Percentiles rank a stretch among this genome's conserved stretches.
Evolutionary conservation across 2,888 invertebrate species (phyloP).

Genomic region (Rhagonycha lutea): DNA sequence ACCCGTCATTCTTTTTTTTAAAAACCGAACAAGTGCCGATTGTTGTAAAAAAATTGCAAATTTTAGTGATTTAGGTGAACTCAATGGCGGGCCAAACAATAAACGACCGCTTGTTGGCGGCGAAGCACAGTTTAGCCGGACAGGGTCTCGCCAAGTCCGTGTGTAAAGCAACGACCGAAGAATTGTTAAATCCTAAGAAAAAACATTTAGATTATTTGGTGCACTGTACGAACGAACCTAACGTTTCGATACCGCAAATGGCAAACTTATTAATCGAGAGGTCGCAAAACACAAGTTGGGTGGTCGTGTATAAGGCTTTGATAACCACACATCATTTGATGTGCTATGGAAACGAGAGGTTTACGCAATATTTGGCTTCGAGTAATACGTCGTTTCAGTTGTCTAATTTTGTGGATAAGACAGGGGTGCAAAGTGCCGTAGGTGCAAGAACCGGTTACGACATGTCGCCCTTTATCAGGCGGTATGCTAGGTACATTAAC

Average conservation of each 20-base stretch:
- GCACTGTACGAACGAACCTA: conserved; percentile 99
- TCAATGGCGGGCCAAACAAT: conserved; percentile 96
- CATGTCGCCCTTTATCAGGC: conserved; percentile 98
- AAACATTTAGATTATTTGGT: conserved; percentile 99
- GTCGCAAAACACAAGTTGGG: conserved; percentile 98
- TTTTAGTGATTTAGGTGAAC: not conserved
- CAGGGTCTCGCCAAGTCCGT: conserved; percentile 99
- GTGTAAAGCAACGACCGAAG: conserved; percentile 99
- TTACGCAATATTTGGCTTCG: conserved; percentile 99
- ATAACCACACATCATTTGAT: conserved; percentile 99
- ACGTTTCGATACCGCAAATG: conserved; percentile 99
- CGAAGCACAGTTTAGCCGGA: conserved; percentile 98
- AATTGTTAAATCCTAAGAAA: conserved; percentile 99
- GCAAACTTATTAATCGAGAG: conserved; percentile 98
- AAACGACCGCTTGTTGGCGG: conserved; percentile 96
- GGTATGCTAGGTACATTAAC: conserved; percentile 98
- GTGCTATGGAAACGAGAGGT: conserved; percentile 99
- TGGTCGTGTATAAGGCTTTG: conserved; percentile 97
- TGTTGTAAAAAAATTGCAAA: not conserved
- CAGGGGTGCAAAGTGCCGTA: conserved; percentile 90
- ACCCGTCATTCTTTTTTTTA: conserved; percentile 44
- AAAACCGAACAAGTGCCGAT: not conserved
- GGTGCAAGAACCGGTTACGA: conserved; percentile 82
- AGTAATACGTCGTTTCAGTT: conserved; percentile 99
- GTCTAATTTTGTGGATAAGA: conserved; percentile 96